Conservation (phyloP, 1,140 invertebrate species). For the Drosophila nannoptera region DNA sequence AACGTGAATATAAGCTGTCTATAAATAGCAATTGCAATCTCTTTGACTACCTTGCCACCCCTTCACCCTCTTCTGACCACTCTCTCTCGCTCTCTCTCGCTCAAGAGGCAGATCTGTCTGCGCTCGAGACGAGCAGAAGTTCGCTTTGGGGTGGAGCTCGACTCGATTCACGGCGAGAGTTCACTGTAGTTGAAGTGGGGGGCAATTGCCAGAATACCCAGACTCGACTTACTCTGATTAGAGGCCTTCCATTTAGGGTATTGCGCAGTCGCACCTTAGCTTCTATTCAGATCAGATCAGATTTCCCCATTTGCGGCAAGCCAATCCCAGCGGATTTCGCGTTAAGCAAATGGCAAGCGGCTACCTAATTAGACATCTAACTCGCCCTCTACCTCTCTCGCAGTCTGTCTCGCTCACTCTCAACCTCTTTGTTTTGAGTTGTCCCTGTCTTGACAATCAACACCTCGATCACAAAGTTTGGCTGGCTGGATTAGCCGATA, state of each 20-base stretch:
- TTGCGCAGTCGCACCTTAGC: neutral
- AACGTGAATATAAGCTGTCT: neutral
- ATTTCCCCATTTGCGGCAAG: constrained; percentile 17
- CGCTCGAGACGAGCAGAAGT: no score
- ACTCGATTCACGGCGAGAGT: no score
- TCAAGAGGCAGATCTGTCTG: no score
- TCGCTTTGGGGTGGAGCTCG: no score
- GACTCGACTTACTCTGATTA: no score
- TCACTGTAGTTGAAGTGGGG: no score
- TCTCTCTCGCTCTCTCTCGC: neutral
- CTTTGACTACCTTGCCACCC: neutral
- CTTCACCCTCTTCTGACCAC: neutral
- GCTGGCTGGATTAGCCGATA: constrained; percentile 24
- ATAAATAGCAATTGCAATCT: neutral
- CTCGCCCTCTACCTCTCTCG: neutral
- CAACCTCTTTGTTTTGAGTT: constrained; percentile 1
- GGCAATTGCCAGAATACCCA: no score
- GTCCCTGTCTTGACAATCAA: constrained; percentile 34
- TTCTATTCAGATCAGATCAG: constrained; percentile 12
- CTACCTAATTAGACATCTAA: constrained; percentile 27
- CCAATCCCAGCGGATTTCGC: constrained; percentile 14
- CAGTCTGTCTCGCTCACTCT: neutral
- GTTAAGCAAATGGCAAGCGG: constrained; percentile 22
- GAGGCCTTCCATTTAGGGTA: neutral
- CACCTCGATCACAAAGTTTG: constrained; percentile 39